Evolutionary conservation across 2,113 vertebrate species (phyloP), one percentile per base, ranked within the genome.

Genomic region (Podarcis muralis): DNA sequence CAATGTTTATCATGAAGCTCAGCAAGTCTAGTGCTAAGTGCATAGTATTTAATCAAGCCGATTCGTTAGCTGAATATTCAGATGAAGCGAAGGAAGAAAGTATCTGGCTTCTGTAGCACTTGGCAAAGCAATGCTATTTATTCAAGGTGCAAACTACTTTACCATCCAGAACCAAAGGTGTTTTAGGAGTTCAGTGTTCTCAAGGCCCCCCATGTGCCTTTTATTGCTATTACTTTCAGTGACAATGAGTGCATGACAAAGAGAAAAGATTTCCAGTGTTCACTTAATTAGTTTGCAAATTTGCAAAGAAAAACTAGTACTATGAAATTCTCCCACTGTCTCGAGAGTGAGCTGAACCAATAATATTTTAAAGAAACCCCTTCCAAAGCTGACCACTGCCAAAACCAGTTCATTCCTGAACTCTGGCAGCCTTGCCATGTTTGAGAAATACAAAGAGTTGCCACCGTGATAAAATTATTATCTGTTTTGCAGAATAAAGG

Each of bases 371-470:
- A 37, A 0, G 0, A 40, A 48, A 11, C 83, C 76, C 27, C 35
- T 86, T 1, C 69, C 85, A 48, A 69, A 85, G 35, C 0, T 86
- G 89, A 77, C 72, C 65, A 77, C 59, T 76, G 81, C 81, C 90
- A 86, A 79, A 76, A 53, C 16, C 71, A 32, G 0, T 74, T 12
- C 15, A 3, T 4, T 62, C 15, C 0, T 66, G 1, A 48, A 62
- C 7, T 22, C 5, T 35, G 62, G 68, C 65, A 20, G 48, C 20
- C 22, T 25, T 57, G 43, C 25, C 72, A 40, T 6, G 48, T 43
- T 83, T 83, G 23, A 40, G 8, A 30, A 35, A 43, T 6, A 83
- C 32, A 18, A 75, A 74, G 83, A 16, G 32, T 37, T 76, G 27
- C 32, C 37, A 11, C 53, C 18, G 12, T 40, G 71, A 85, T 53